Evolutionary conservation across 2,888 invertebrate genomes (phyloP).

Genomic region (Trilocha varians): DNA sequence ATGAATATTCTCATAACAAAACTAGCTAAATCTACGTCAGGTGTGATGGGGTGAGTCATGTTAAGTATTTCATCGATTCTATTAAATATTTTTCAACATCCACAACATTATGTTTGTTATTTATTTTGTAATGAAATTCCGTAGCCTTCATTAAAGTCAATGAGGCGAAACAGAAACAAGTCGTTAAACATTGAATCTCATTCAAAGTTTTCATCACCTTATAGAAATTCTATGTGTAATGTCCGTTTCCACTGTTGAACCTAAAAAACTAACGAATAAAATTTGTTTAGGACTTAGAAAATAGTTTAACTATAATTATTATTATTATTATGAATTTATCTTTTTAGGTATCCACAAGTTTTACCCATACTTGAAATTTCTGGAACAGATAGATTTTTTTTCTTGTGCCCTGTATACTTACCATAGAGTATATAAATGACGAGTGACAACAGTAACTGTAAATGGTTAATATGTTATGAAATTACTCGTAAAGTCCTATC

Average conservation of each 20-base stretch:
- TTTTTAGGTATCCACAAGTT: no score
- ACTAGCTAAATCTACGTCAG: neutral
- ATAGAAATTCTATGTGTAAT: conserved; percentile 1
- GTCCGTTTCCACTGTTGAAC: neutral
- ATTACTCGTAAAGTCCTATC: no score
- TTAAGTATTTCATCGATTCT: conserved; percentile 4
- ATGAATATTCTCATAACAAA: neutral
- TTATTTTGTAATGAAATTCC: conserved; percentile 39
- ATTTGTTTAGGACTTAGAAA: no score
- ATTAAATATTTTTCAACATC: conserved; percentile 10
- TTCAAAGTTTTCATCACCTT: conserved; percentile 37
- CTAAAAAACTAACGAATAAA: no score
- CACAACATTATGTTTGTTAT: conserved; percentile 16
- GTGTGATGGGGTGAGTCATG: conserved; percentile 1
- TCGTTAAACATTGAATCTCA: conserved; percentile 24
- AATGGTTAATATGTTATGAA: no score
- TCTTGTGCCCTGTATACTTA: no score
- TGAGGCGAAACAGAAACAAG: conserved; percentile 38
- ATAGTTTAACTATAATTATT: no score
- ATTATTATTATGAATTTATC: no score
- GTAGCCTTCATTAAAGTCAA: conserved; percentile 46
- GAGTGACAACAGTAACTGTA: no score
- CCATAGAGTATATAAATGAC: no score
- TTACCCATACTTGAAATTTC: no score
- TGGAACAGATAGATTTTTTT: no score